Evolutionary conservation across 2,888 invertebrate species (phyloP).

Genomic region (Ennomos quercinarius): DNA sequence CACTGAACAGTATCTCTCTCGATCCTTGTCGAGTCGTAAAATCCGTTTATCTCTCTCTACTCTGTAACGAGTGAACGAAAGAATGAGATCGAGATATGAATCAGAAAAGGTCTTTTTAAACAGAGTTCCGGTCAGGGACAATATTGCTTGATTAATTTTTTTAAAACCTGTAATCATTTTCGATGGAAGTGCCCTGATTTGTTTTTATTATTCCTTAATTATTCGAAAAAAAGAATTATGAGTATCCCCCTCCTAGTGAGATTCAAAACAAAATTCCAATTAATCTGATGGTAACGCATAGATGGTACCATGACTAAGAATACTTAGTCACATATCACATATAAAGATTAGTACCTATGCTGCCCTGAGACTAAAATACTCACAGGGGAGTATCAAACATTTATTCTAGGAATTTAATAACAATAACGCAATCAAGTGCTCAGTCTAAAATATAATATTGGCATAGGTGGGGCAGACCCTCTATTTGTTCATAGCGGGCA

Average conservation of each 20-base stretch:
- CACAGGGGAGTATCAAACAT: conserved; percentile 9
- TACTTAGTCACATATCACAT: too few species aligned
- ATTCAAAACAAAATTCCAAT: too few species aligned
- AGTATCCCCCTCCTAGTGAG: too few species aligned
- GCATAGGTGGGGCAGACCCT: conserved; percentile 42
- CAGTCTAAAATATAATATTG: conserved; percentile 53
- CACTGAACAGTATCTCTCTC: conserved; percentile 64
- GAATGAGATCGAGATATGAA: conserved; percentile 46
- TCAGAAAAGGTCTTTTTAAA: conserved; percentile 35
- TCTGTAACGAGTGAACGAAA: conserved; percentile 44
- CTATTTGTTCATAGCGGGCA: conserved; percentile 42
- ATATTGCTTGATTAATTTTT: conserved; percentile 36
- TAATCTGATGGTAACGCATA: too few species aligned
- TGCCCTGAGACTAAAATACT: too few species aligned
- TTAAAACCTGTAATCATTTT: conserved; percentile 33
- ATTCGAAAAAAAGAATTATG: too few species aligned
- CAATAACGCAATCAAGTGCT: conserved; percentile 50
- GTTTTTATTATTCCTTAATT: too few species aligned
- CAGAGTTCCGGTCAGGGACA: conserved; percentile 32
- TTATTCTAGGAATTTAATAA: conserved; percentile 35
- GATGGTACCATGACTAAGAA: too few species aligned
- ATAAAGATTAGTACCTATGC: too few species aligned
- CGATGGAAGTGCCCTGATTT: too few species aligned
- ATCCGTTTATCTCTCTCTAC: conserved; percentile 51
- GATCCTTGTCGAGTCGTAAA: conserved; percentile 58